phyloP scores from a whole-genome alignment of 2,797 vertebrate genomes.

The Pseudomugil tenellus region DNA sequence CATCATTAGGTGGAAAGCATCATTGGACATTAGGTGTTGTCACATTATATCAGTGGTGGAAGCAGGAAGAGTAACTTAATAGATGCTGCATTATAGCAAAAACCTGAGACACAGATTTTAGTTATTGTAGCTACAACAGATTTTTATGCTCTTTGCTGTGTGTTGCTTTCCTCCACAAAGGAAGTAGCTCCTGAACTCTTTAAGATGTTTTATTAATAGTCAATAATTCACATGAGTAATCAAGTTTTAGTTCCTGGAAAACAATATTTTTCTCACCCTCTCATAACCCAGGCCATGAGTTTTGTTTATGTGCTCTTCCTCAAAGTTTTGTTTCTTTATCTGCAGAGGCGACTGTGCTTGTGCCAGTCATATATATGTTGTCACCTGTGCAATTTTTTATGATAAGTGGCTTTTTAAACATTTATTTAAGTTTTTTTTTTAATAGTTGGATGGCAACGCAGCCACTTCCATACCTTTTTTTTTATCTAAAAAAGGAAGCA shows the following conservation, averaged over 20 bases:
- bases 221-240: not conserved
- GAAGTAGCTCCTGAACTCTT: not conserved
- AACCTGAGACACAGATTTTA: too few relatives aligned
- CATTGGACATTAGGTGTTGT: too few relatives aligned
- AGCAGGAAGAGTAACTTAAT: too few relatives aligned
- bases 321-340: not conserved
- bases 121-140: too few relatives aligned
- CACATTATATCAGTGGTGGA: too few relatives aligned
- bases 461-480: conserved; percentile 28
- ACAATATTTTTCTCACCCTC: not conserved
- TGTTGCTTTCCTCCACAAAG: too few relatives aligned
- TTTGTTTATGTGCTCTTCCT: not conserved
- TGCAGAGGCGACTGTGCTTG: not conserved
- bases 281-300: not conserved
- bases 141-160: too few relatives aligned
- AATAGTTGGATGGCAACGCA: not conserved
- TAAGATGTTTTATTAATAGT: not conserved
- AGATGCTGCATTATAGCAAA: too few relatives aligned
- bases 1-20: too few relatives aligned
- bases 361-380: not conserved
- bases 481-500: conserved; percentile 66
- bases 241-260: not conserved
- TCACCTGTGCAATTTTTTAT: not conserved
- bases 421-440: not conserved
- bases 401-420: not conserved